A percentile compares a stretch with the other conserved stretches of the same genome.
Conservation (phyloP, 2,113 vertebrate genomes). For the Ancistrus triradiatus region DNA sequence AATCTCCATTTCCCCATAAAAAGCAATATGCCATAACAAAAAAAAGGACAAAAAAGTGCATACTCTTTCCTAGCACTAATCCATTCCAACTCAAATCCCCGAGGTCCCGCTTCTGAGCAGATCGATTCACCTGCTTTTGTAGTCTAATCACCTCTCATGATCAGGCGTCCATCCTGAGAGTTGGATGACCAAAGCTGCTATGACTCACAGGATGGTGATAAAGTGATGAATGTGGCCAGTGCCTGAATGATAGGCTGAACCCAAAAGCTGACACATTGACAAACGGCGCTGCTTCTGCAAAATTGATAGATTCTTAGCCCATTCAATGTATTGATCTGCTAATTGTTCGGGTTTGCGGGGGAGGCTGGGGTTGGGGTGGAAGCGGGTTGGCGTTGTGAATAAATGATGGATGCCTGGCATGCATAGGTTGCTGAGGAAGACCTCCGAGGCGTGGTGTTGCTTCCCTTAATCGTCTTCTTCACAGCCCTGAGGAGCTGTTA, state of each 20-base stretch:
- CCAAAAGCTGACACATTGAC: constrained; percentile 57
- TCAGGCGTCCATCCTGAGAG: constrained; percentile 47
- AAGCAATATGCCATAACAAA: neutral
- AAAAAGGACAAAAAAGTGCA: neutral
- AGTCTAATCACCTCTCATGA: constrained; percentile 30
- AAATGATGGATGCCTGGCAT: constrained; percentile 61
- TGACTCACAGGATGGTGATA: constrained; percentile 47
- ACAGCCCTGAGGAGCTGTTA: constrained; percentile 45
- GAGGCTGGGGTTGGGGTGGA: constrained; percentile 49
- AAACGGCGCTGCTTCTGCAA: constrained; percentile 48
- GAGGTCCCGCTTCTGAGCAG: neutral
- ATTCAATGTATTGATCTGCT: constrained; percentile 66
- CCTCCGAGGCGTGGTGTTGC: constrained; percentile 37
- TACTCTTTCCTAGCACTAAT: neutral
- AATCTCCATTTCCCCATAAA: neutral
- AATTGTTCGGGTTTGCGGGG: constrained; percentile 61
- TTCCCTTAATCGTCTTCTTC: constrained; percentile 46
- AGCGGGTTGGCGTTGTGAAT: constrained; percentile 61
- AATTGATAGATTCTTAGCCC: constrained; percentile 60
- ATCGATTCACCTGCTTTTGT: constrained; percentile 19
- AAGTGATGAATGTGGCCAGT: constrained; percentile 54
- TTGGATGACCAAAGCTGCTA: constrained; percentile 38
- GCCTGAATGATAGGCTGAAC: constrained; percentile 54
- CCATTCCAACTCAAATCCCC: neutral
- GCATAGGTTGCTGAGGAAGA: constrained; percentile 48